Percentiles rank a stretch among this genome's conserved stretches.
Evolutionary conservation across 2,113 vertebrate genomes (phyloP).

Genomic region (Paracanthobrama guichenoti): DNA sequence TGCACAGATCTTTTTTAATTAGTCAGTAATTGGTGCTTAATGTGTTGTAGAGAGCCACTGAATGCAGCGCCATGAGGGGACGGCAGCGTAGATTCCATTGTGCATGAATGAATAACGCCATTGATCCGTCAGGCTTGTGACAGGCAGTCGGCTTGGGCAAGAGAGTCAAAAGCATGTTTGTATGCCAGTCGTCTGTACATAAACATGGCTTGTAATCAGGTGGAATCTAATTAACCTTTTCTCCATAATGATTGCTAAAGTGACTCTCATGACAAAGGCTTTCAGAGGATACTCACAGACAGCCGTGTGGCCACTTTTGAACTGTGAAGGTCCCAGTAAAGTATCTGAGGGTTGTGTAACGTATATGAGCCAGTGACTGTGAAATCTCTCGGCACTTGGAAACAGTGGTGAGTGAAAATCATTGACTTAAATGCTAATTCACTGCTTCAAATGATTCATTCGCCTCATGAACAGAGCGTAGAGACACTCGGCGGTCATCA

Average conservation of each 20-base stretch:
- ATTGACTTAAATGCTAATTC: slow-evolving; percentile 54
- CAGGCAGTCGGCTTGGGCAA: slow-evolving; percentile 49
- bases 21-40: slow-evolving; percentile 70
- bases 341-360: slow-evolving; percentile 19
- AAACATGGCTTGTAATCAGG: slow-evolving; percentile 68
- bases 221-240: slow-evolving; percentile 74
- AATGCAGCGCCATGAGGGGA: slow-evolving; percentile 56
- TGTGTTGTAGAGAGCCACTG: slow-evolving; percentile 63
- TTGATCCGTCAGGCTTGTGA: slow-evolving; percentile 65
- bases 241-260: slow-evolving; percentile 66
- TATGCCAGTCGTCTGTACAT: slow-evolving; percentile 67
- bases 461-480: slow-evolving; percentile 12
- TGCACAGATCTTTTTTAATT: slow-evolving; percentile 69
- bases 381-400: slow-evolving; percentile 33
- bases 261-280: slow-evolving; percentile 62
- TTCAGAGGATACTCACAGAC: background rate
- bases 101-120: slow-evolving; percentile 64
- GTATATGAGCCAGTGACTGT: slow-evolving; percentile 39
- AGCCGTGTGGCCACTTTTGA: background rate
- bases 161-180: slow-evolving; percentile 68
- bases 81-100: slow-evolving; percentile 57
- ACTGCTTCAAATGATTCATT: slow-evolving; percentile 48
- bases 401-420: slow-evolving; percentile 47
- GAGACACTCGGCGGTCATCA: slow-evolving; percentile 46
- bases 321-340: slow-evolving; percentile 22